Evolutionary conservation across 2,113 vertebrate species (phyloP).

Genomic region (Bagarius yarrelli): DNA sequence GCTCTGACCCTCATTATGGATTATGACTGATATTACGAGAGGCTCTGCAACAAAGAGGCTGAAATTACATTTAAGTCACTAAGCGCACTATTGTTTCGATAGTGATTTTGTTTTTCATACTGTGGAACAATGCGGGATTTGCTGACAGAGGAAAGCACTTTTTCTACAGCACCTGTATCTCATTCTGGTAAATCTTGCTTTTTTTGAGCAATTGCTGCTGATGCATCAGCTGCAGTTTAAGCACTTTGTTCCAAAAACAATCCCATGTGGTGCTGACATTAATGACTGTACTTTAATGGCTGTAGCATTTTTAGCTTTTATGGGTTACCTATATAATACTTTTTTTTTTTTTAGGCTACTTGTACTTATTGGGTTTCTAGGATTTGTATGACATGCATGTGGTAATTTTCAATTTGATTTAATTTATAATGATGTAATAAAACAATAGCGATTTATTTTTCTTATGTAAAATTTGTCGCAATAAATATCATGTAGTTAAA

Average conservation of each 20-base stretch:
- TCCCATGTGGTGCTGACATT: neutral
- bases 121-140: neutral
- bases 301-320: too few relatives aligned
- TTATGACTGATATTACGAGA: neutral
- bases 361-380: neutral
- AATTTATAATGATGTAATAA: neutral
- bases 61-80: constrained; percentile 11
- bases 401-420: neutral
- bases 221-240: neutral
- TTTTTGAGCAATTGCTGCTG: neutral
- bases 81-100: constrained; percentile 5
- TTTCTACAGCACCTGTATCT: constrained; percentile 6
- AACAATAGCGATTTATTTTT: neutral
- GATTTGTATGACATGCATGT: neutral
- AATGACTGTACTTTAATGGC: neutral
- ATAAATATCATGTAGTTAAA: too few relatives aligned
- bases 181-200: constrained; percentile 20
- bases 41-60: neutral
- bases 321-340: too few relatives aligned
- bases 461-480: too few relatives aligned
- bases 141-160: neutral
- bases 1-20: neutral
- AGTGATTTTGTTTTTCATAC: neutral
- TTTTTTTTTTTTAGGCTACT: neutral
- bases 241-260: neutral